Percentiles rank a stretch among this genome's conserved stretches.
phyloP scores from a whole-genome alignment of 2,113 vertebrate genomes.

The Nerophis ophidion region DNA sequence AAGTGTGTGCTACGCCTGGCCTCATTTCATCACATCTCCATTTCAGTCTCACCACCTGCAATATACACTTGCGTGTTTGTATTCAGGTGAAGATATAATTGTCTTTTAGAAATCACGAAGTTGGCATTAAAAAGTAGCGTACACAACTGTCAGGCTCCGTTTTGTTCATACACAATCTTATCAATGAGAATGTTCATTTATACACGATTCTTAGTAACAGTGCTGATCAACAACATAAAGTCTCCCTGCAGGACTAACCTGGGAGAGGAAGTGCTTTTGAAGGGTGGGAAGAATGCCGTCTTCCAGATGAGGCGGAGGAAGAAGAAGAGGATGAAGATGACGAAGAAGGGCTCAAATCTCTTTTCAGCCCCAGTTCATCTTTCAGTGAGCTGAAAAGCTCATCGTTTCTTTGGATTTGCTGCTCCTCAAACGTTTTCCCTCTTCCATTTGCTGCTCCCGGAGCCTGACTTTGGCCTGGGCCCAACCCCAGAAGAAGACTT shows the following conservation, averaged over 20 bases:
- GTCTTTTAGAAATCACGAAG: too few species aligned
- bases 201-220: too few species aligned
- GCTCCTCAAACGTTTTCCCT: conserved; percentile 79
- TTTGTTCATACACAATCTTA: too few species aligned
- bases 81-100: too few species aligned
- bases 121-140: too few species aligned
- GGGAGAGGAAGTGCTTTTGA: conserved; percentile 60
- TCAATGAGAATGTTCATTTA: too few species aligned
- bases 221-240: too few species aligned
- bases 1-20: too few species aligned
- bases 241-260: conserved; percentile 25
- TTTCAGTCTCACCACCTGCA: too few species aligned
- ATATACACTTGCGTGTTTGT: too few species aligned
- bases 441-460: conserved; percentile 65
- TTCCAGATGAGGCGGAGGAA: conserved; percentile 67
- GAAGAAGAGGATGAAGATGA: conserved; percentile 71
- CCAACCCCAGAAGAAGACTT: conserved; percentile 60
- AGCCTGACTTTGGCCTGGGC: conserved; percentile 59
- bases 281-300: conserved; percentile 69
- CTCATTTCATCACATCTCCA: too few species aligned
- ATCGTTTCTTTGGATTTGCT: conserved; percentile 75
- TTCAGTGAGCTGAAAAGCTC: conserved; percentile 81
- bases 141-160: too few species aligned
- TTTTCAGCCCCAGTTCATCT: conserved; percentile 80
- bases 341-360: conserved; percentile 75